Conservation (phyloP, 2,113 vertebrate genomes). For the Polypterus senegalus region DNA sequence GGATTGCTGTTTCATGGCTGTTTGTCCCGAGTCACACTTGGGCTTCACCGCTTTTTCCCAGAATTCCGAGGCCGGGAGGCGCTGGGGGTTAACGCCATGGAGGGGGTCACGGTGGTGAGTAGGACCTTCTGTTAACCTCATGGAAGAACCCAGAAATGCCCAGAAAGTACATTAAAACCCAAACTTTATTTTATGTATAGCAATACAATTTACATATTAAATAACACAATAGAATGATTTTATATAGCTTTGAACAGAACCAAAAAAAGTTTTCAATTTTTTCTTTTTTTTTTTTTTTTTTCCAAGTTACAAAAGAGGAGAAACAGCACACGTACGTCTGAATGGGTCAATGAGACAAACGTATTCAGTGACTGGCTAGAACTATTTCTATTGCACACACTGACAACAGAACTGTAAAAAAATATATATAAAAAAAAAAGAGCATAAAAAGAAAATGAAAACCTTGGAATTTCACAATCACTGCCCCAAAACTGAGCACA, state of each 20-base stretch:
- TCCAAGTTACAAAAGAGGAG: conserved; percentile 70
- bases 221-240: conserved; percentile 97
- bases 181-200: conserved; percentile 98
- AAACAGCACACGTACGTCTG: conserved; percentile 53
- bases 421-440: conserved; percentile 13
- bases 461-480: conserved; percentile 68
- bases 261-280: conserved; percentile 34
- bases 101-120: too few relatives aligned
- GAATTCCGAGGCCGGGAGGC: too few relatives aligned
- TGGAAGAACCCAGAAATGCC: conserved; percentile 9
- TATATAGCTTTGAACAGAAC: conserved; percentile 85
- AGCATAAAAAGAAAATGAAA: conserved; percentile 8
- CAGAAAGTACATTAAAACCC: conserved; percentile 87
- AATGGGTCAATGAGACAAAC: conserved; percentile 61
- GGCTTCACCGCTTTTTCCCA: too few relatives aligned
- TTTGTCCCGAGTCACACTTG: too few relatives aligned
- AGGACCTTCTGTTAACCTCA: too few relatives aligned
- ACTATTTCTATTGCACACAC: conserved; percentile 68
- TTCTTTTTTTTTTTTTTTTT: conserved; percentile 28
- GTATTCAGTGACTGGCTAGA: conserved; percentile 58
- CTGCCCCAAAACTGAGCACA: conserved; percentile 62
- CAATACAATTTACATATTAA: conserved; percentile 99
- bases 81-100: too few relatives aligned
- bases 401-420: conserved; percentile 53
- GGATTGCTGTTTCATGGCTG: too few relatives aligned